A percentile compares a stretch with the other conserved stretches of the same genome.
phyloP scores from a whole-genome alignment of 2,888 invertebrate genomes.

The Caenorhabditis sp. region DNA sequence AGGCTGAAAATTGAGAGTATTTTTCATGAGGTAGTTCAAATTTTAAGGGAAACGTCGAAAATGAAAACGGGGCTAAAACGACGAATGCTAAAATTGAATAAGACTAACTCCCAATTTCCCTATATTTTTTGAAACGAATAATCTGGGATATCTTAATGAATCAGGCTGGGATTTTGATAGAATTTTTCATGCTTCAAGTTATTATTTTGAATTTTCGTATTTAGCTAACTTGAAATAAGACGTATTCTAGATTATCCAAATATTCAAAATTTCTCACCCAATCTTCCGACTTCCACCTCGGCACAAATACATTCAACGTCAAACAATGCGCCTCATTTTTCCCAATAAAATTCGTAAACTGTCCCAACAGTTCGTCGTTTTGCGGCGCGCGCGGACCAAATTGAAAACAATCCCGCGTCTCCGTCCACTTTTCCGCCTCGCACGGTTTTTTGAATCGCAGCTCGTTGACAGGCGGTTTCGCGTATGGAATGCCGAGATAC shows the following conservation, averaged over 20 bases:
- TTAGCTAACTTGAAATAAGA: not conserved
- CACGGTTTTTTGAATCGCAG: slow-evolving; percentile 50
- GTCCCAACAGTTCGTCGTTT: slow-evolving; percentile 43
- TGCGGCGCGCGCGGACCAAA: slow-evolving; percentile 59
- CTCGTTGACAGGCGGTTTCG: slow-evolving; percentile 43
- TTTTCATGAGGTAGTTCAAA: too few species aligned
- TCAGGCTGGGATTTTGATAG: too few species aligned
- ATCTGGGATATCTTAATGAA: too few species aligned
- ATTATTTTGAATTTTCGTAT: too few species aligned
- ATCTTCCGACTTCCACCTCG: slow-evolving; percentile 39
- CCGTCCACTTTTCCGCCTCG: slow-evolving; percentile 39
- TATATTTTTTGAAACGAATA: too few species aligned
- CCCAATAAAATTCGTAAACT: slow-evolving; percentile 46
- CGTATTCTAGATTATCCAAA: too few species aligned
- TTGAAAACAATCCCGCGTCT: slow-evolving; percentile 43
- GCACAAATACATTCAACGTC: slow-evolving; percentile 57
- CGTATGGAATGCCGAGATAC: slow-evolving; percentile 51
- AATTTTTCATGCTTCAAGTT: too few species aligned
- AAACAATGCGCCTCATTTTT: slow-evolving; percentile 54
- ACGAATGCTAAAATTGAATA: too few species aligned
- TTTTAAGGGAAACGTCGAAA: too few species aligned
- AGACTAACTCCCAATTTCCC: too few species aligned
- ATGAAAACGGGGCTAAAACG: too few species aligned
- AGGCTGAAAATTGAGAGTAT: slow-evolving; percentile 26
- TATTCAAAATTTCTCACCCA: slow-evolving; percentile 21